Evolutionary conservation across 1,140 invertebrate genomes (phyloP).

Genomic region (Polypedilum vanderplanki): DNA sequence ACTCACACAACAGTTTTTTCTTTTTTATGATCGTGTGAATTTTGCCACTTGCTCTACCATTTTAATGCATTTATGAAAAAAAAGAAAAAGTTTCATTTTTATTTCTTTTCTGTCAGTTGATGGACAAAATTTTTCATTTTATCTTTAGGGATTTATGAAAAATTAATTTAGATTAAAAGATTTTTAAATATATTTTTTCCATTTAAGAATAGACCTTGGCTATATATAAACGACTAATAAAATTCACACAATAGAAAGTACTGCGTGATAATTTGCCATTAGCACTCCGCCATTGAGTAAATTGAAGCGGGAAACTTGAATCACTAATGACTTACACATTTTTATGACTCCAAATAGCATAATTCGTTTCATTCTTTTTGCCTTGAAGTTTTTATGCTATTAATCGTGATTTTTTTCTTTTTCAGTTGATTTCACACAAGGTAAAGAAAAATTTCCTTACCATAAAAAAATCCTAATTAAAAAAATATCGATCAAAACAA

Average conservation of each 20-base stretch:
- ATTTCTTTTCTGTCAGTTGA: background rate
- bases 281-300: background rate
- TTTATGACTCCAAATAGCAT: background rate
- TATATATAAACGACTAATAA: conserved; percentile 6
- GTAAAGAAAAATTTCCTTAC: background rate
- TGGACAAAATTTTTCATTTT: background rate
- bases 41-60: background rate
- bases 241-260: conserved; percentile 14
- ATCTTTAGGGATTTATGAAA: too few species aligned
- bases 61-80: background rate
- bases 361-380: background rate
- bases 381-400: background rate
- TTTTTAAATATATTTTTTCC: too few species aligned
- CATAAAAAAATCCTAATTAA: background rate
- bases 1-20: background rate
- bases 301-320: background rate
- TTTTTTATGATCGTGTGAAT: conserved; percentile 24
- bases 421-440: background rate
- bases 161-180: too few species aligned
- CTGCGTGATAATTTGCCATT: conserved; percentile 27
- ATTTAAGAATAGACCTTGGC: background rate
- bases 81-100: background rate
- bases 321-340: conserved; percentile 22
- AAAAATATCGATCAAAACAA: background rate
- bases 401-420: conserved; percentile 7